These are phyloP conservation scores for Drosophila sulfurigaster DNA, from an alignment of 1,140 invertebrate genomes.

Conservation along the genomic window DNA sequence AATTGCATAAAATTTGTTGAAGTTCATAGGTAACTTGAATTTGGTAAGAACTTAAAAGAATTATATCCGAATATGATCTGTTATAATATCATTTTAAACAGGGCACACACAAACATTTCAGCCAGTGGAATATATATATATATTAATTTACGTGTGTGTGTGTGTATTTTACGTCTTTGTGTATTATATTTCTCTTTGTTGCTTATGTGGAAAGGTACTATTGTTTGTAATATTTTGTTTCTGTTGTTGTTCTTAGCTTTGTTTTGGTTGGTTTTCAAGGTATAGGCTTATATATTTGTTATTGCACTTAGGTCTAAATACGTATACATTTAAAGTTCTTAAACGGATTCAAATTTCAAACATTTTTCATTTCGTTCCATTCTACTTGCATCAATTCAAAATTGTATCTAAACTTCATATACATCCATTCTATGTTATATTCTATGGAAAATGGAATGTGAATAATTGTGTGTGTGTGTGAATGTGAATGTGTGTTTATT, in stretches of 20 bases:
- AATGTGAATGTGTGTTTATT: conserved; percentile 37
- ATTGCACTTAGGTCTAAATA: conserved; percentile 82
- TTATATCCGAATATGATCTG: background rate
- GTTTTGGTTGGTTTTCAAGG: conserved; percentile 39
- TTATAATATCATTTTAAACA: background rate
- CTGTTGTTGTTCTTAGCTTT: conserved; percentile 28
- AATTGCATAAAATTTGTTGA: background rate
- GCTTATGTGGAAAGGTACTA: conserved; percentile 68
- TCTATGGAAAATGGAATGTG: conserved; percentile 48
- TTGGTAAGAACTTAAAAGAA: background rate
- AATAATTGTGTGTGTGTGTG: conserved; percentile 18
- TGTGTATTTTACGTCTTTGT: conserved; percentile 18
- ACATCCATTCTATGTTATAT: conserved; percentile 11
- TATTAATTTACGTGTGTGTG: conserved; percentile 21
- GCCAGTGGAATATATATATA: conserved; percentile 15
- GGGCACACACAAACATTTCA: conserved; percentile 8
- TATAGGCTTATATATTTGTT: conserved; percentile 60
- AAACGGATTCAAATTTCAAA: conserved; percentile 59
- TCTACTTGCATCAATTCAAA: conserved; percentile 23
- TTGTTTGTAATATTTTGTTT: conserved; percentile 62
- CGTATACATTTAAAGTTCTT: conserved; percentile 77
- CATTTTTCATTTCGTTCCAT: conserved; percentile 46
- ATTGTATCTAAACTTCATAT: conserved; percentile 14
- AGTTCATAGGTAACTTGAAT: background rate
- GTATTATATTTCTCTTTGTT: conserved; percentile 22